Conservation (phyloP, 2,113 vertebrate species). For the Forbesichthys papilliferus region DNA sequence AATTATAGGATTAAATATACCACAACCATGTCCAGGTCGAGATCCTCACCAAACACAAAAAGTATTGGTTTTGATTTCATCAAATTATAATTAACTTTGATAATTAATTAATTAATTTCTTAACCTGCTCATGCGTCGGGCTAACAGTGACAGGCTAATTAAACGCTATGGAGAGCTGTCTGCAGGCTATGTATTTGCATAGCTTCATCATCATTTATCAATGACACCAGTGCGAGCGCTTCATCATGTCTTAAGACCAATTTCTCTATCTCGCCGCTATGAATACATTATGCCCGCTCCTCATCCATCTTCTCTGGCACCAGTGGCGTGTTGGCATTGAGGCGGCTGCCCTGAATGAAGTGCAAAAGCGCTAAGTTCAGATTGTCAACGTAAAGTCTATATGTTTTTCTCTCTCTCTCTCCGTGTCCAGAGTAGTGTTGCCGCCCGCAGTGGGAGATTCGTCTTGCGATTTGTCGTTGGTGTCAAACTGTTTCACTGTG, state of each 20-base stretch:
- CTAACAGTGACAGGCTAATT: conserved; percentile 39
- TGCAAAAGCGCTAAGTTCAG: conserved; percentile 2
- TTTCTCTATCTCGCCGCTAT: conserved; percentile 46
- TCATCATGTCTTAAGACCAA: conserved; percentile 55
- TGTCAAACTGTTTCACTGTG: conserved; percentile 19
- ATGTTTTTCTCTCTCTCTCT: background rate
- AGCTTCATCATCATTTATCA: conserved; percentile 60
- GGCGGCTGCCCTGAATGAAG: conserved; percentile 6
- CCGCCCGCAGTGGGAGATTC: conserved; percentile 5
- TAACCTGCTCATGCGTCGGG: conserved; percentile 9
- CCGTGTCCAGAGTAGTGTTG: conserved; percentile 8
- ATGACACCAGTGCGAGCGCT: conserved; percentile 44
- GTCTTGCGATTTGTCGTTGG: background rate
- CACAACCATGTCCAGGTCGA: background rate
- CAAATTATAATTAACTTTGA: conserved; percentile 12
- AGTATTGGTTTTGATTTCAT: conserved; percentile 26
- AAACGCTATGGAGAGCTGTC: conserved; percentile 34
- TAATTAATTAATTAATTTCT: conserved; percentile 36
- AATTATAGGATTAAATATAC: background rate
- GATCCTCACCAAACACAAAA: background rate
- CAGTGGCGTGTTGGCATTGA: conserved; percentile 15
- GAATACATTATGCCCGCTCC: conserved; percentile 55
- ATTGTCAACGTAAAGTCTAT: conserved; percentile 19
- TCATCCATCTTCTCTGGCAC: conserved; percentile 44
- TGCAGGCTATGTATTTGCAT: conserved; percentile 47